Evolutionary conservation across 2,113 vertebrate species (phyloP).

Genomic region (Antechinus flavipes): DNA sequence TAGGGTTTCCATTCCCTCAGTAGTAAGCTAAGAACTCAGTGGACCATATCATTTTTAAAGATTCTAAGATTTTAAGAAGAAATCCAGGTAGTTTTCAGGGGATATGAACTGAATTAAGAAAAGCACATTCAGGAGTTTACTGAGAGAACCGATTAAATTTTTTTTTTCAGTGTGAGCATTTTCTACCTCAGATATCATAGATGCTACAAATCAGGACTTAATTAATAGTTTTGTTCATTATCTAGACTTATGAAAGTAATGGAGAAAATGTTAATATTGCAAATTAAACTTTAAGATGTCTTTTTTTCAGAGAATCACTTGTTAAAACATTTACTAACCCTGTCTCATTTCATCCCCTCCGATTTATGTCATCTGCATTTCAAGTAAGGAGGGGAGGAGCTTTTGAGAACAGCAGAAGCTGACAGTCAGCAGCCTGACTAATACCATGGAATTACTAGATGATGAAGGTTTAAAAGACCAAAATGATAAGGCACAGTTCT

Average conservation of each 20-base stretch:
- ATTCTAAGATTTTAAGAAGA: not conserved
- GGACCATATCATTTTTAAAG: not conserved
- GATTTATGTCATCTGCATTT: not conserved
- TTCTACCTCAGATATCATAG: not conserved
- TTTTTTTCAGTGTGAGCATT: not conserved
- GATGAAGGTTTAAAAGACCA: not conserved
- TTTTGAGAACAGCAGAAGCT: not conserved
- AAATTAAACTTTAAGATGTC: not conserved
- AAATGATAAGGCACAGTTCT: not conserved
- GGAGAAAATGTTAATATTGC: not conserved
- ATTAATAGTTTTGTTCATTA: not conserved
- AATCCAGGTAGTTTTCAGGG: not conserved
- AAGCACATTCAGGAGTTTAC: too few relatives aligned
- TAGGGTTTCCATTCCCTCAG: slow-evolving; percentile 9
- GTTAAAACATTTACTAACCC: not conserved
- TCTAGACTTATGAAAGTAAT: not conserved
- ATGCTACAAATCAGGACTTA: not conserved
- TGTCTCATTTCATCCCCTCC: not conserved
- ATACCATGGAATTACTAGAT: not conserved
- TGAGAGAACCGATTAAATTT: not conserved
- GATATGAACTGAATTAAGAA: not conserved
- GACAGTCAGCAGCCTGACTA: not conserved
- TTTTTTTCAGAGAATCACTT: not conserved
- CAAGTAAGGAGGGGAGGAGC: not conserved
- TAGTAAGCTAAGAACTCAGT: slow-evolving; percentile 12